Conservation (phyloP, 2,888 invertebrate species). For the Dinocampus coccinellae region DNA sequence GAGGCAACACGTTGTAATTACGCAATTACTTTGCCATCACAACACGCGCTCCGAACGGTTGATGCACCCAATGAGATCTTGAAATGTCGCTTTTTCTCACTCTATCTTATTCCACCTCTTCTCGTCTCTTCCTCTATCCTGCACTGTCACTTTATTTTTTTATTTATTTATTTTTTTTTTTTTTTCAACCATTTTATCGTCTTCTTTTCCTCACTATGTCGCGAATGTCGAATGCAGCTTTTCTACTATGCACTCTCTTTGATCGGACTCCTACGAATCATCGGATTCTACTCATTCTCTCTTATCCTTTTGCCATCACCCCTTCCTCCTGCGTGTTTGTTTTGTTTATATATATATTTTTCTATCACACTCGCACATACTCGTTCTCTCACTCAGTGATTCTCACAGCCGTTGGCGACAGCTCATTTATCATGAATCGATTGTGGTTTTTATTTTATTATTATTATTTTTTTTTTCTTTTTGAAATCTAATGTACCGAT, state of each 20-base stretch:
- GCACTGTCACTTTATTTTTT: not conserved
- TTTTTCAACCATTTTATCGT: no score
- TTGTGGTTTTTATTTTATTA: no score
- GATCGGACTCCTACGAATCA: not conserved
- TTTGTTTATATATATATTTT: no score
- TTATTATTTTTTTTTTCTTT: no score
- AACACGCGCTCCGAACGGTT: constrained; percentile 34
- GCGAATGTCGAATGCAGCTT: constrained; percentile 3
- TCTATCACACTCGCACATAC: constrained; percentile 9
- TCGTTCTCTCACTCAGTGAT: not conserved
- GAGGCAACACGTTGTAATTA: constrained; percentile 43
- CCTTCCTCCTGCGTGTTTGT: no score
- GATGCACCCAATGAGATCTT: not conserved
- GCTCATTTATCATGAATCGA: constrained; percentile 34
- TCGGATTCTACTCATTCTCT: no score
- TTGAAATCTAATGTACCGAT: constrained; percentile 34
- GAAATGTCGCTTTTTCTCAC: not conserved
- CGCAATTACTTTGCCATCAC: constrained; percentile 50
- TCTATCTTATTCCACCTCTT: not conserved
- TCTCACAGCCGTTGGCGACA: constrained; percentile 25
- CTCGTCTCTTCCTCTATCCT: constrained; percentile 6
- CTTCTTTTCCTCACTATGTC: not conserved
- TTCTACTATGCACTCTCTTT: constrained; percentile 4
- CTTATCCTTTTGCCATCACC: not conserved
- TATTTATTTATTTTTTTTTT: not conserved